phyloP scores from a whole-genome alignment of 2,888 invertebrate genomes.

The Drosophila meridionalis region DNA sequence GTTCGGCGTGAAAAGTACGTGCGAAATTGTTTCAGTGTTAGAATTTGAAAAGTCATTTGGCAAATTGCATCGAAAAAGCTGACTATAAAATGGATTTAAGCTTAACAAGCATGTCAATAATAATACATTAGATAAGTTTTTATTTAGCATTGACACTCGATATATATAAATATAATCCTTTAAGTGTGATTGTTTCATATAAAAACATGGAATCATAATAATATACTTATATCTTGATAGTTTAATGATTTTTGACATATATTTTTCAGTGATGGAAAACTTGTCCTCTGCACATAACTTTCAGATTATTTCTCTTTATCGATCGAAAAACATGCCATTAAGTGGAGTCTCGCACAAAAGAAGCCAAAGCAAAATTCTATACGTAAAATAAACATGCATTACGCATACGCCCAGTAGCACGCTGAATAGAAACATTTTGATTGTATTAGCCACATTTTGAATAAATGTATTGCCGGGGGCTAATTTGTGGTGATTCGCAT shows the following conservation, averaged over 20 bases:
- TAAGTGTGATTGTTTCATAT: too few species aligned
- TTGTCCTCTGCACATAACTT: background rate
- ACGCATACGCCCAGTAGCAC: conserved; percentile 17
- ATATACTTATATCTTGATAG: too few species aligned
- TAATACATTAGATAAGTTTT: background rate
- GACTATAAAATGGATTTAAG: conserved; percentile 15
- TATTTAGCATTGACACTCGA: background rate
- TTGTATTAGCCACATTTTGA: conserved; percentile 7
- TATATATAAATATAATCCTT: too few species aligned
- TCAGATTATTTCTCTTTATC: background rate
- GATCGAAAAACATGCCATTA: background rate
- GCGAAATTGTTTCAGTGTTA: conserved; percentile 48
- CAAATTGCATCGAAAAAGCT: conserved; percentile 38
- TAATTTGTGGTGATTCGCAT: conserved; percentile 42
- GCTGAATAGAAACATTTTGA: conserved; percentile 8
- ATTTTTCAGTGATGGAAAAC: background rate
- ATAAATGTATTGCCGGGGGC: conserved; percentile 16
- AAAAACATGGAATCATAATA: too few species aligned
- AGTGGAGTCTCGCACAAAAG: background rate
- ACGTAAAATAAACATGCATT: background rate
- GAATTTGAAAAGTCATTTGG: conserved; percentile 40
- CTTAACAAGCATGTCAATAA: conserved; percentile 9
- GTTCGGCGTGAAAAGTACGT: conserved; percentile 46
- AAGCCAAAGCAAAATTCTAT: background rate
- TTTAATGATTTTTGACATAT: background rate